phyloP scores from a whole-genome alignment of 2,113 vertebrate species.

The Fulica atra region DNA sequence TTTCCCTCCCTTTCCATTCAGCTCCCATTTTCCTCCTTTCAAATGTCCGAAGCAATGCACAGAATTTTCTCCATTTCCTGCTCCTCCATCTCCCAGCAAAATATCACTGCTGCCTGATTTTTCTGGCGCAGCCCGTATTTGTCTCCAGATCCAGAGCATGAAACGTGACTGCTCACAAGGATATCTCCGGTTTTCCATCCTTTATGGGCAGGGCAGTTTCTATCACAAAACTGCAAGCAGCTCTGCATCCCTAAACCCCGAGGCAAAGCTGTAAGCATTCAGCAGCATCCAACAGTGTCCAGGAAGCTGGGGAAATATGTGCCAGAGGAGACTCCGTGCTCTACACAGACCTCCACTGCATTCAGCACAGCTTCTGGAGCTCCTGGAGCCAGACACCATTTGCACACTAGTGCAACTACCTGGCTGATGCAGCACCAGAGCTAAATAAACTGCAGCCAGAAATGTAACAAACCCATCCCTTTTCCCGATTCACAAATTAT shows the following conservation, averaged over 20 bases:
- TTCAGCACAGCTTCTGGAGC: not conserved
- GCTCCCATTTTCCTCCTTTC: not conserved
- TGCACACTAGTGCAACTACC: not conserved
- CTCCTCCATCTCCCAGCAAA: slow-evolving; percentile 2
- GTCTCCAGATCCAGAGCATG: slow-evolving; percentile 3
- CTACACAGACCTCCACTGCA: rapidly evolving
- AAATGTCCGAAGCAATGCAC: not conserved
- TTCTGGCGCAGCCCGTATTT: slow-evolving; percentile 43
- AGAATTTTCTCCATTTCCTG: slow-evolving; percentile 3
- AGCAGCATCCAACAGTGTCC: not conserved
- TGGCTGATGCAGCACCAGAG: not conserved
- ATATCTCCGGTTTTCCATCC: not conserved
- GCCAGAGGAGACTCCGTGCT: not conserved
- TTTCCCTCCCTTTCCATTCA: not conserved
- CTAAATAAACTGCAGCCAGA: not conserved
- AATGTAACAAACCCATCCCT: not conserved
- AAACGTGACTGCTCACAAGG: slow-evolving; percentile 43
- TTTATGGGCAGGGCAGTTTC: slow-evolving; percentile 13
- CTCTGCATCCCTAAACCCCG: not conserved
- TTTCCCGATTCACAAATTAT: not conserved
- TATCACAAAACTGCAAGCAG: not conserved
- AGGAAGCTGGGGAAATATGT: not conserved
- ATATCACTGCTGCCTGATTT: slow-evolving; percentile 30
- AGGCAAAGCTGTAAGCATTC: slow-evolving; percentile 7
- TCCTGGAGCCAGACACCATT: not conserved